Evolutionary conservation across 2,888 invertebrate genomes (phyloP).

Genomic region (Ormyrus thymus): DNA sequence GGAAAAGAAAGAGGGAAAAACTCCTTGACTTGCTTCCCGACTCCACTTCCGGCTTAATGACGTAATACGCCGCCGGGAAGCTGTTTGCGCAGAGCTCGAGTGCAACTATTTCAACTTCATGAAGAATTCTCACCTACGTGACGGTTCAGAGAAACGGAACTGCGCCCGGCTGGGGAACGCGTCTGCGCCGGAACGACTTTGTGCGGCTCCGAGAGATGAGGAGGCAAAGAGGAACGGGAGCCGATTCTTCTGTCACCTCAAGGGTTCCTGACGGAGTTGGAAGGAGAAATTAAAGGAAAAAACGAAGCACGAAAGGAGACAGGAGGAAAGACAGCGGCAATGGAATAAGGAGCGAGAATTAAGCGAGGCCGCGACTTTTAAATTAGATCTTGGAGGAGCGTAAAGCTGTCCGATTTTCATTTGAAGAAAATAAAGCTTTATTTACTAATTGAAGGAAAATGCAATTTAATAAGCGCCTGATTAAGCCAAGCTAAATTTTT

Average conservation of each 20-base stretch:
- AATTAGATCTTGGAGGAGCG: no score
- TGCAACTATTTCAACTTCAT: constrained; percentile 23
- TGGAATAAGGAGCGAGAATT: no score
- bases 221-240: no score
- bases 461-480: no score
- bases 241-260: no score
- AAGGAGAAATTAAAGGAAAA: not conserved
- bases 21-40: not conserved
- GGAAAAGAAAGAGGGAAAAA: no score
- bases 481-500: no score
- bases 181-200: not conserved
- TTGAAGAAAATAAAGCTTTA: no score
- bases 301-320: not conserved
- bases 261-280: not conserved
- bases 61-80: constrained; percentile 11
- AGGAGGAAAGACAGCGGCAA: not conserved
- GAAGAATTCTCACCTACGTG: constrained; percentile 35
- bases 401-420: no score
- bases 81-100: constrained; percentile 20
- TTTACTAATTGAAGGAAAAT: no score
- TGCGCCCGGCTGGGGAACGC: not conserved
- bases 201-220: no score
- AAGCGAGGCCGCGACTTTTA: not conserved
- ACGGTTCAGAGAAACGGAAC: not conserved
- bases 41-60: constrained; percentile 19